Conservation (phyloP, 2,113 vertebrate genomes). For the Myiagra hebetior region DNA sequence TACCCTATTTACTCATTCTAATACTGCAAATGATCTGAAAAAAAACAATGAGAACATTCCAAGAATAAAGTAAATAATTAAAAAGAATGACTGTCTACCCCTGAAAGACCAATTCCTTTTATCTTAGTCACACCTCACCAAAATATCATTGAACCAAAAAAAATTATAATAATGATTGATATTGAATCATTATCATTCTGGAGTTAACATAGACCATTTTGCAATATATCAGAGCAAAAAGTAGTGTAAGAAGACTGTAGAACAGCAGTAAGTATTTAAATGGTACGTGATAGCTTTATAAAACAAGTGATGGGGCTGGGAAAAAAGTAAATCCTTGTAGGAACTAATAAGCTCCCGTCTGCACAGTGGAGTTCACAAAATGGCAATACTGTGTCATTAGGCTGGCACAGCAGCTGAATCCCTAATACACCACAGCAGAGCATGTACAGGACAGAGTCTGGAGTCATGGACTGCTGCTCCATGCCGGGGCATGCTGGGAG, state of each 20-base stretch:
- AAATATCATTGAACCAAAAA: not conserved
- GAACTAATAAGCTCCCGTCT: not conserved
- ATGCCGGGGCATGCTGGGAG: fast-evolving
- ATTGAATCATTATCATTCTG: not conserved
- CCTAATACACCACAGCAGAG: not conserved
- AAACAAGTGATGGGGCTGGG: not conserved
- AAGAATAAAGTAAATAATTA: not conserved
- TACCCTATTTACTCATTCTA: not conserved
- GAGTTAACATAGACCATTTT: not conserved
- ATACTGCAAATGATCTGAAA: not conserved
- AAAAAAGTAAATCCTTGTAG: conserved; percentile 1
- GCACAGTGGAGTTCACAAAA: not conserved
- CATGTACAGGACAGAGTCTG: not conserved
- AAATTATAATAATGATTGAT: not conserved
- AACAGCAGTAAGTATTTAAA: not conserved
- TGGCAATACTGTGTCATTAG: not conserved
- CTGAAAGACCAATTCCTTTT: not conserved
- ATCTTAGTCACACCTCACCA: not conserved
- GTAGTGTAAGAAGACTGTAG: not conserved
- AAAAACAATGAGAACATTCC: not conserved
- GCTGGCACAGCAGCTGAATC: not conserved
- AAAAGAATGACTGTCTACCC: not conserved
- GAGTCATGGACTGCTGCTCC: not conserved
- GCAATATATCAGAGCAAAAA: conserved; percentile 23
- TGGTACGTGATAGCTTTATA: not conserved